Conservation (phyloP, 2,888 invertebrate genomes). For the Eulithis testata region DNA sequence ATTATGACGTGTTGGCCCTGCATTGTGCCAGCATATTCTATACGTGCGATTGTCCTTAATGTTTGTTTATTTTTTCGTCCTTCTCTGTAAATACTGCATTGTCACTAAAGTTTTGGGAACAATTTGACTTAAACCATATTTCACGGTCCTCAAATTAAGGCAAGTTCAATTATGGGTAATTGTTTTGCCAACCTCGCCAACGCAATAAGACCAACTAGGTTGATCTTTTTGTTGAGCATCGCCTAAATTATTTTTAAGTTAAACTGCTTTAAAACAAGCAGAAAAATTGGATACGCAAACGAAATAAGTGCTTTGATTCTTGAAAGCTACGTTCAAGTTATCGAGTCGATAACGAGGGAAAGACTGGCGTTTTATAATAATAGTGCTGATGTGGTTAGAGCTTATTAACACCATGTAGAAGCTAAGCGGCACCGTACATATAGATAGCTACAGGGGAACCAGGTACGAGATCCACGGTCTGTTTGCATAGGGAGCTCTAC, state of each 20-base stretch:
- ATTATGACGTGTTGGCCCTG: conserved; percentile 81
- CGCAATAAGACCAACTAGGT: conserved; percentile 43
- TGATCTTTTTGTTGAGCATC: conserved; percentile 5
- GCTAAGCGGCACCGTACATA: conserved; percentile 70
- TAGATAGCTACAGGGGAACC: conserved; percentile 56
- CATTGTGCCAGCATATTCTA: conserved; percentile 80
- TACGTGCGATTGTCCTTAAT: conserved; percentile 73
- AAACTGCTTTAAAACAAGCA: conserved; percentile 34
- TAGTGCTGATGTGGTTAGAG: conserved; percentile 73
- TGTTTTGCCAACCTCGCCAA: conserved; percentile 66
- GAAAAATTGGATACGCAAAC: conserved; percentile 48
- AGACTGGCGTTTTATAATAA: conserved; percentile 77
- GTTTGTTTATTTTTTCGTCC: conserved; percentile 82
- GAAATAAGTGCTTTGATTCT: conserved; percentile 57
- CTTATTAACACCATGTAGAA: conserved; percentile 67
- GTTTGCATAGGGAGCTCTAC: conserved; percentile 71
- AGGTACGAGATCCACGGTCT: conserved; percentile 59
- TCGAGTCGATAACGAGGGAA: conserved; percentile 71
- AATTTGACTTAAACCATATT: conserved; percentile 72
- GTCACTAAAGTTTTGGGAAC: conserved; percentile 70
- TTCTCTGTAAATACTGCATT: conserved; percentile 78
- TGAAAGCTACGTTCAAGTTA: conserved; percentile 64
- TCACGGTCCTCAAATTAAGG: conserved; percentile 73
- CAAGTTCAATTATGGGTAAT: conserved; percentile 52
- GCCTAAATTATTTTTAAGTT: neutral